A percentile compares a stretch with the other conserved stretches of the same genome.
Conservation (phyloP, 2,888 invertebrate species). For the Andricus curvator region DNA sequence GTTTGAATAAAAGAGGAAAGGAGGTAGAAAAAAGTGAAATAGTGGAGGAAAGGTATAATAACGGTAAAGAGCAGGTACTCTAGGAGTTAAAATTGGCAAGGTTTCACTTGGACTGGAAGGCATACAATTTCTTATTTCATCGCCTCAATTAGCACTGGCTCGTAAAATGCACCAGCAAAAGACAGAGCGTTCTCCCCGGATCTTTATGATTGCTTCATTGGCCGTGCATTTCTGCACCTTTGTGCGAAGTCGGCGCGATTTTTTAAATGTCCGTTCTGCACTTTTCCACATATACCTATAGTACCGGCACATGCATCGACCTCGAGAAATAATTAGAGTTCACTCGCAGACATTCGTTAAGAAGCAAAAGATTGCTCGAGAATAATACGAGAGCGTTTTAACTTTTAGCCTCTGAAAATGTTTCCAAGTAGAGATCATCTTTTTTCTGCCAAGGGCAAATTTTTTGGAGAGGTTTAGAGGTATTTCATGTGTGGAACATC, state of each 20-base stretch:
- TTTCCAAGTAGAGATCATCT: background rate
- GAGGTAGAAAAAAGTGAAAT: slow-evolving; percentile 9
- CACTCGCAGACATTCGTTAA: slow-evolving; percentile 66
- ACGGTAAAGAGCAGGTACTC: slow-evolving; percentile 19
- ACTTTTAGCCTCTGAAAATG: background rate
- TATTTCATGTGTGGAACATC: background rate
- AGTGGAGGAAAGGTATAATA: slow-evolving; percentile 6
- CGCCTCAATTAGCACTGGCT: slow-evolving; percentile 40
- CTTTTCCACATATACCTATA: slow-evolving; percentile 50
- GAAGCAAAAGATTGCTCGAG: slow-evolving; percentile 54
- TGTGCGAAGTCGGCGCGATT: slow-evolving; percentile 50
- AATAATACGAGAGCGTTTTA: slow-evolving; percentile 11
- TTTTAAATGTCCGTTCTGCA: slow-evolving; percentile 48
- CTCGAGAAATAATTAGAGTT: slow-evolving; percentile 69
- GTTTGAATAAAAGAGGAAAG: slow-evolving; percentile 21
- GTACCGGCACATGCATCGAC: slow-evolving; percentile 50
- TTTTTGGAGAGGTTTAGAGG: background rate
- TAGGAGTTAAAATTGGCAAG: slow-evolving; percentile 32
- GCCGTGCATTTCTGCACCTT: slow-evolving; percentile 48
- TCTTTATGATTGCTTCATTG: slow-evolving; percentile 44
- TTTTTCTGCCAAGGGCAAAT: background rate
- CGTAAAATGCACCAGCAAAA: slow-evolving; percentile 37
- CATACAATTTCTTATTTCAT: slow-evolving; percentile 41
- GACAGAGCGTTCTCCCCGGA: slow-evolving; percentile 37
- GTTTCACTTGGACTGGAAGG: slow-evolving; percentile 17